phyloP scores from a whole-genome alignment of 1,140 invertebrate genomes.

The Wasmannia auropunctata region DNA sequence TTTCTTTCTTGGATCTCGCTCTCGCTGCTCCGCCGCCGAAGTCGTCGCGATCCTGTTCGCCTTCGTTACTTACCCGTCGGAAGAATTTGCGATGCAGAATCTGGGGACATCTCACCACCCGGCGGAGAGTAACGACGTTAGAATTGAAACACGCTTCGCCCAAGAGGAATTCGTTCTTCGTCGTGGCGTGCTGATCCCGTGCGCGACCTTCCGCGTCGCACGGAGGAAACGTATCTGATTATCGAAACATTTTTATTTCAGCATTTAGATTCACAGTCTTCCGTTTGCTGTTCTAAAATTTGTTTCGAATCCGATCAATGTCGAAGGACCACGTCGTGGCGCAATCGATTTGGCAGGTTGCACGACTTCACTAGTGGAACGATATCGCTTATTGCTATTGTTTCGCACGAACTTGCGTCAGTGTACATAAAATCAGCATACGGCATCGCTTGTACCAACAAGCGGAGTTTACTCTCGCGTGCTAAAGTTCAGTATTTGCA shows the following conservation, averaged over 20 bases:
- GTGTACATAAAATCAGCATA: slow-evolving; percentile 42
- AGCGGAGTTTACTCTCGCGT: slow-evolving; percentile 1
- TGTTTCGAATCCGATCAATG: neutral
- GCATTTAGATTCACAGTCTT: neutral
- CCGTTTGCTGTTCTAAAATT: neutral
- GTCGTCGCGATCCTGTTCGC: neutral
- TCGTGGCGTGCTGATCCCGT: neutral
- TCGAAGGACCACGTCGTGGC: neutral
- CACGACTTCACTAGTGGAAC: neutral
- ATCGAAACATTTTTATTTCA: neutral
- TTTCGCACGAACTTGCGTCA: slow-evolving; percentile 20
- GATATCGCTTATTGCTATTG: neutral
- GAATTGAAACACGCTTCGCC: neutral
- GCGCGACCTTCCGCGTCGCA: neutral
- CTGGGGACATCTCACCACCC: neutral
- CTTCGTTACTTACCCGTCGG: neutral
- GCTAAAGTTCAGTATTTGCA: slow-evolving; percentile 36
- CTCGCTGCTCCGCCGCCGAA: neutral
- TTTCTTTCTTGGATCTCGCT: slow-evolving; percentile 52
- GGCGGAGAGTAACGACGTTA: neutral
- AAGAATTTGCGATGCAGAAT: neutral
- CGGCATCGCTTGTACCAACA: neutral
- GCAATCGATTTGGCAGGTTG: neutral
- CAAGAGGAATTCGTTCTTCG: slow-evolving; percentile 2
- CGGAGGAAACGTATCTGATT: neutral